These are phyloP conservation scores for Atherinomorus stipes DNA, from an alignment of 2,113 vertebrate species.

Conservation along the genomic window DNA sequence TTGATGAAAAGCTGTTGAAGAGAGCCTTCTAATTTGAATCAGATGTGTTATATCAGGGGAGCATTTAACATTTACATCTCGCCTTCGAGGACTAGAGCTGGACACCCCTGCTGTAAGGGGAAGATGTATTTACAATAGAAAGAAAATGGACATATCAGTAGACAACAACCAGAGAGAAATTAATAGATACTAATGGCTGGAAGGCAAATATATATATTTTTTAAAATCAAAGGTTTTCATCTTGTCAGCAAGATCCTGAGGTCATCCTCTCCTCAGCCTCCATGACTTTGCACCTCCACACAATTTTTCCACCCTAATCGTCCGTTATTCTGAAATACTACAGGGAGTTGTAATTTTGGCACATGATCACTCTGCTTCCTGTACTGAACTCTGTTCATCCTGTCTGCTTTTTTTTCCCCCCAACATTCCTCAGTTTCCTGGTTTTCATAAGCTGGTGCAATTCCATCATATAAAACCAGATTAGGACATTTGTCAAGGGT, in stretches of 20 bases:
- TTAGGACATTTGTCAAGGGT: background rate
- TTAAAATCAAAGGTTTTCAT: background rate
- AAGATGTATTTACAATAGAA: background rate
- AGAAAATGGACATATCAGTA: background rate
- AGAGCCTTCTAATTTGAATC: no score
- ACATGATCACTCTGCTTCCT: constrained; percentile 25
- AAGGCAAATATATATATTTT: background rate
- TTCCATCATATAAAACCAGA: constrained; percentile 6
- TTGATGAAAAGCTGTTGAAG: no score
- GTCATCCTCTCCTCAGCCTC: constrained; percentile 1
- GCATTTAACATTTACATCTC: no score
- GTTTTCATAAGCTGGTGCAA: constrained; percentile 8
- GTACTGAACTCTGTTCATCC: constrained; percentile 18
- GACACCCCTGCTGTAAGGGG: no score
- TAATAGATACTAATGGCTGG: background rate
- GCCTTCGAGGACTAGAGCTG: no score
- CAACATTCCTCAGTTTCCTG: background rate
- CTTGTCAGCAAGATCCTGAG: background rate
- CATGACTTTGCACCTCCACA: constrained; percentile 12
- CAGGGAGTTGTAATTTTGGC: constrained; percentile 40
- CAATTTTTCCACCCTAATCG: constrained; percentile 21
- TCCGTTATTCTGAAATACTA: constrained; percentile 42
- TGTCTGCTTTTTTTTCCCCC: constrained; percentile 26
- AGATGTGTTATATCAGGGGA: no score
- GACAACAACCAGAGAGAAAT: background rate